Evolutionary conservation across 2,888 invertebrate species (phyloP), one percentile per base, ranked within the genome.

Genomic region (Ochropleura leucogaster): DNA sequence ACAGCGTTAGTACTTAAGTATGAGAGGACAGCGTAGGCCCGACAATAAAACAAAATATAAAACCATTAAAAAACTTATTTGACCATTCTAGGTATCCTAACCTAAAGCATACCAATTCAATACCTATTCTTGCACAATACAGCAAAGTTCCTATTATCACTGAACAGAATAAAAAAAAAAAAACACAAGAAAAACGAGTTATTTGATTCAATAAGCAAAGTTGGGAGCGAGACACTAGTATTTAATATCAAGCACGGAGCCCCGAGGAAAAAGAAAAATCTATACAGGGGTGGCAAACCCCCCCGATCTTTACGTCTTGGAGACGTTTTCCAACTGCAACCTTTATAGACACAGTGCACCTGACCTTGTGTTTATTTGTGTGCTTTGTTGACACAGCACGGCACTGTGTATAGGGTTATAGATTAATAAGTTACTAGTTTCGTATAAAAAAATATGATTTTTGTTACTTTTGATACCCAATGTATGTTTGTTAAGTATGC

Each of bases 231-330:
- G 83, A 83, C 85, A 88, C 90, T 92, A 92, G 93, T 93, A 87
- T 92, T 93, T 92, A 93, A 94, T 94, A 94, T 94, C 91, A 92
- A 92, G 88, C 90, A 87, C 87, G 88, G 60, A 87, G 90, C 87
- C 85, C 85, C 85, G 89, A 87, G 90, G 90, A 90, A 93, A 94
- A 94, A 94, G 92, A 92, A 94, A 94, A 93, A 92, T 93, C 92
- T 92, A 93, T 93, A 92, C 87, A 87, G 92, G 72, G 72, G 87
- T 44, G 64, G 77, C 46, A 53, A 47, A 57, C 14, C 53, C 55
- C 68, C 68, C 78, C 69, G 20, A 66, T 69, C 82, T 65, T 76
- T 68, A 64, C 67, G 70, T 85, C 80, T 80, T 80, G 71, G 66
- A 18, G 74, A 84, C 73, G 87, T 77, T 74, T 85, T 79, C 82